Evolutionary conservation across 2,888 invertebrate species (phyloP).

Genomic region (Campaea margaritaria): DNA sequence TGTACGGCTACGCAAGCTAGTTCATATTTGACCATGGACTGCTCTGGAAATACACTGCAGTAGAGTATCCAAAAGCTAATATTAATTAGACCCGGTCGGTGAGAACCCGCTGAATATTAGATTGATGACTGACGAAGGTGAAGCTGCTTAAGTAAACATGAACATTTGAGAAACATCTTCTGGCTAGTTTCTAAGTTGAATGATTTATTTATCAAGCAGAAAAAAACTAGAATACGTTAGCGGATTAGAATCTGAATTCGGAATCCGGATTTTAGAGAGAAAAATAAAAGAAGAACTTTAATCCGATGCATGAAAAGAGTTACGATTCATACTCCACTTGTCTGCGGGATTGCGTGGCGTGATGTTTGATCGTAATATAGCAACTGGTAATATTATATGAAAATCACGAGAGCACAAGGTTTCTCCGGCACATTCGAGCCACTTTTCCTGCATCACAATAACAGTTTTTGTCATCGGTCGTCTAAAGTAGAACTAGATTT

Average conservation of each 20-base stretch:
- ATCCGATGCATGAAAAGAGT: not conserved
- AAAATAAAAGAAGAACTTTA: not conserved
- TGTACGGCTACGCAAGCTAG: not conserved
- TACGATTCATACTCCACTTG: not conserved
- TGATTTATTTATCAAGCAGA: not conserved
- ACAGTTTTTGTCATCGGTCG: slow-evolving; percentile 49
- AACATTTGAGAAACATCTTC: slow-evolving; percentile 1
- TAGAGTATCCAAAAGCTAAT: slow-evolving; percentile 20
- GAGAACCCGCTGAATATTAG: slow-evolving; percentile 32
- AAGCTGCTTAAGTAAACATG: slow-evolving; percentile 41
- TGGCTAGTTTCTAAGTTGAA: not conserved
- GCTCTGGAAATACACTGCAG: slow-evolving; percentile 25
- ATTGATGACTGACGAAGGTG: slow-evolving; percentile 30
- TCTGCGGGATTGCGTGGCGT: slow-evolving; percentile 6
- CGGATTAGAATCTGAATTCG: not conserved
- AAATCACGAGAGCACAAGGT: slow-evolving; percentile 52
- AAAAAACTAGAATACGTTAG: slow-evolving; percentile 1
- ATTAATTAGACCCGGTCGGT: slow-evolving; percentile 23
- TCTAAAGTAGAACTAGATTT: slow-evolving; percentile 47
- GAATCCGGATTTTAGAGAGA: not conserved
- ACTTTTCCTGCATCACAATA: slow-evolving; percentile 58
- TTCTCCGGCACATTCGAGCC: slow-evolving; percentile 56
- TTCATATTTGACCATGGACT: slow-evolving; percentile 1
- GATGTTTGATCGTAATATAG: slow-evolving; percentile 36
- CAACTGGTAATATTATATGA: slow-evolving; percentile 47